These are phyloP conservation scores for Danaus chrysippus DNA, from an alignment of 2,888 invertebrate species.

Conservation along the genomic window DNA sequence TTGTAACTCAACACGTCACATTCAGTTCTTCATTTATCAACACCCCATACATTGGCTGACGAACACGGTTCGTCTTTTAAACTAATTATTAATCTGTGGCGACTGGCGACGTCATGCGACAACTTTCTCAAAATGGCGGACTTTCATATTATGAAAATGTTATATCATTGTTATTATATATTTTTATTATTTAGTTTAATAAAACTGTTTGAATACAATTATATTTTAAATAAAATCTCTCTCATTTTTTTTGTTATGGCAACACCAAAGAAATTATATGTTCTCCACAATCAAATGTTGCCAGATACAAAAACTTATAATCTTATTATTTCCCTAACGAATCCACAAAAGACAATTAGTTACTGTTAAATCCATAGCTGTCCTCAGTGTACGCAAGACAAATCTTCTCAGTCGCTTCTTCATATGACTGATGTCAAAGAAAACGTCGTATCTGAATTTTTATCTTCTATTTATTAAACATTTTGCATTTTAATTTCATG, in stretches of 20 bases:
- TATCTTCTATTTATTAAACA: not conserved
- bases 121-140: slow-evolving; percentile 29
- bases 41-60: slow-evolving; percentile 2
- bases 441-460: slow-evolving; percentile 19
- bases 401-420: slow-evolving; percentile 19
- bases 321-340: slow-evolving; percentile 8
- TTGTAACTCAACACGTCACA: not conserved
- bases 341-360: slow-evolving; percentile 31
- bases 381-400: slow-evolving; percentile 22
- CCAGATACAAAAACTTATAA: not conserved
- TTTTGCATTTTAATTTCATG: slow-evolving; percentile 2
- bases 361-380: slow-evolving; percentile 27
- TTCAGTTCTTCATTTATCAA: slow-evolving; percentile 5
- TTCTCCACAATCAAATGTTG: no score
- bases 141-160: not conserved
- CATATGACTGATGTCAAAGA: slow-evolving; percentile 4
- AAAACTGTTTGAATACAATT: no score
- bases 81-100: slow-evolving; percentile 49
- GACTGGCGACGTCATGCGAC: slow-evolving; percentile 17
- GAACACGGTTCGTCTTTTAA: slow-evolving; percentile 67
- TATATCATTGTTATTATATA: not conserved
- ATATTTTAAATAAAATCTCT: no score
- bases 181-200: not conserved
- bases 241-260: no score
- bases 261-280: no score